Base-by-base conservation (phyloP, 2,888 invertebrate genomes). In the Trachelus tabidus region DNA sequence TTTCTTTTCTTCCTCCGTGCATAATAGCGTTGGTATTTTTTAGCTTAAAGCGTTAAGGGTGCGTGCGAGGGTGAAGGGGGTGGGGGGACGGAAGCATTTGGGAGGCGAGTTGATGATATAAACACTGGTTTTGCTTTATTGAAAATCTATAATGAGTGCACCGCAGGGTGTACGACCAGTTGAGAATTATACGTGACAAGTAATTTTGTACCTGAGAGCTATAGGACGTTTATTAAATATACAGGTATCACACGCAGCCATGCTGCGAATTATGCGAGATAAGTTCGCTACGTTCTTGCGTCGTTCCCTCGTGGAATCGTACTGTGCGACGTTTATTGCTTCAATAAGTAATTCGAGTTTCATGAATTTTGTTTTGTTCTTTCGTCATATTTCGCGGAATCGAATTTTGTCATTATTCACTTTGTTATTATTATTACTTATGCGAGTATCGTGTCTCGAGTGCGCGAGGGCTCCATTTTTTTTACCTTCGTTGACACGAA, bases 161-260 rank as follows among this genome's bases (percentile, higher is more conserved):
- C 79, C 73, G 37, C 75, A 56, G 74, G 77, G 80, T 81, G 81
- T 79, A 81, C 80, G 71, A 81, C 75, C 68, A 81, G 82, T 83
- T 81, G 75, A 79, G 40, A 78, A 77, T 73, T 76, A 73, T 76
- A 34, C 33, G 23, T 34, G 23, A 76, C 33, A 76, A 68, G 34
- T n/a, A 71, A 81, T 80, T 86, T 81, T 81, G 79, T 82, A 82
- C 82, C 83, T 83, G 86, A 85, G 83, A 83, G 79, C 79, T 83
- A 80, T 75, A 34, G 81, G 74, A 76, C 31, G 71, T 71, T 71
- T 33, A 71, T 71, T 71, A 71, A 56, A 56, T 56, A 23, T 56
- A 56, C 56, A 56, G 40, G 6, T 40, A 23, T 40, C 40, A 12
- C 34, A 6, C 4, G 56, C 56, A 56, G 9, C 23, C 23, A 23